A percentile compares a stretch with the other conserved stretches of the same genome.
Conservation (phyloP, 2,888 invertebrate genomes). For the Miltochrista miniata region DNA sequence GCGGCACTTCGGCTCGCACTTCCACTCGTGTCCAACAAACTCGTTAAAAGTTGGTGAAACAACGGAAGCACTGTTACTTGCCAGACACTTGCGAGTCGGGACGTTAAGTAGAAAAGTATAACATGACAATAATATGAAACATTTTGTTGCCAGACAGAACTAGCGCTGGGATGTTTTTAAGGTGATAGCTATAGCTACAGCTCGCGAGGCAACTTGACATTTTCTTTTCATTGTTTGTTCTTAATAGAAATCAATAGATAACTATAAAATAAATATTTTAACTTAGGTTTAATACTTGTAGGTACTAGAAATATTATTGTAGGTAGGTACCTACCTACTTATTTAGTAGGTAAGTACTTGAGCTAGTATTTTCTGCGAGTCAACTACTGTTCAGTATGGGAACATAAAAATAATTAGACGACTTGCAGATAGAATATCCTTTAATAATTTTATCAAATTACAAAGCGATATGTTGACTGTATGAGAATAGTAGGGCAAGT, state of each 20-base stretch:
- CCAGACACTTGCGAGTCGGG: slow-evolving; percentile 74
- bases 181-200: slow-evolving; percentile 47
- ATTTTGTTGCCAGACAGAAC: slow-evolving; percentile 65
- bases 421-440: too few species aligned
- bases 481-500: too few species aligned
- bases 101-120: slow-evolving; percentile 79
- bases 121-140: slow-evolving; percentile 74
- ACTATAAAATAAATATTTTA: not conserved
- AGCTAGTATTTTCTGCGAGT: too few species aligned
- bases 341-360: too few species aligned
- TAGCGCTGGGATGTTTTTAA: slow-evolving; percentile 63
- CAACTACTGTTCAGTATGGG: too few species aligned
- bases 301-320: too few species aligned
- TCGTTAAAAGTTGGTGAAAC: slow-evolving; percentile 82
- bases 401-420: too few species aligned
- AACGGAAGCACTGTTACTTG: slow-evolving; percentile 71
- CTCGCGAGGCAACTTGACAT: slow-evolving; percentile 33
- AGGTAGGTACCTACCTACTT: too few species aligned
- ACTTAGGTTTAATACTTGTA: not conserved
- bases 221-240: slow-evolving; percentile 36
- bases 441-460: too few species aligned
- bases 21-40: slow-evolving; percentile 77
- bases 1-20: slow-evolving; percentile 50
- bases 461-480: too few species aligned
- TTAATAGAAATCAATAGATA: not conserved